phyloP scores from a whole-genome alignment of 2,797 vertebrate genomes.

The Anabacerthia variegaticeps region DNA sequence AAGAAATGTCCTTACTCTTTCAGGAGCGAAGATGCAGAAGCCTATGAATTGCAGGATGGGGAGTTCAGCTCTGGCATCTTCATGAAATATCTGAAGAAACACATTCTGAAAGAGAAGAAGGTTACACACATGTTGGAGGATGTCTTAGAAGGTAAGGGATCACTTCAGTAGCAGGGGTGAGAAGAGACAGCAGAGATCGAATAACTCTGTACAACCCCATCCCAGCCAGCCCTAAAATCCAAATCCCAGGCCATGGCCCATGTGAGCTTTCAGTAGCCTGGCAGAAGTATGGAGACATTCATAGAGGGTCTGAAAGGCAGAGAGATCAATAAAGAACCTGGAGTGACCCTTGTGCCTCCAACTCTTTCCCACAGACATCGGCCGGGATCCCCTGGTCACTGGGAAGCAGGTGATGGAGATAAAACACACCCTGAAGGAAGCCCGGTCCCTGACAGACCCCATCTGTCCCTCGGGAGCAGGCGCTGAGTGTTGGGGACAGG shows the following conservation, averaged over 20 bases:
- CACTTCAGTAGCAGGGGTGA: neutral
- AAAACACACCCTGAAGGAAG: constrained; percentile 87
- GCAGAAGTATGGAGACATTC: neutral
- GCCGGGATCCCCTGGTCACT: constrained; percentile 82
- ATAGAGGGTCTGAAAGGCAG: neutral
- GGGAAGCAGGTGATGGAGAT: constrained; percentile 90
- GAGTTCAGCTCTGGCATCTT: constrained; percentile 91
- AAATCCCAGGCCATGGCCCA: neutral
- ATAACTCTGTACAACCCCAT: neutral
- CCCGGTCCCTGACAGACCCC: constrained; percentile 83
- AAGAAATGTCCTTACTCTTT: neutral
- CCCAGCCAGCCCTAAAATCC: neutral
- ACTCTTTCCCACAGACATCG: constrained; percentile 78
- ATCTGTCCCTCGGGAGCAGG: constrained; percentile 75
- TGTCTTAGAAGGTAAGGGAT: constrained; percentile 86
- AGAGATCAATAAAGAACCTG: neutral
- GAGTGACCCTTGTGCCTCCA: neutral
- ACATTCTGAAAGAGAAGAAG: constrained; percentile 84
- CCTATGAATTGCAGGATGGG: constrained; percentile 88
- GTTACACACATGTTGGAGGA: constrained; percentile 87
- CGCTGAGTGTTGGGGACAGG: constrained; percentile 74
- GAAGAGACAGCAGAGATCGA: neutral
- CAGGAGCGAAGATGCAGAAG: constrained; percentile 89
- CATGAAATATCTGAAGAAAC: constrained; percentile 89
- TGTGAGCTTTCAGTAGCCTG: neutral